Conservation (phyloP, 2,797 vertebrate genomes). For the Pterois miles region DNA sequence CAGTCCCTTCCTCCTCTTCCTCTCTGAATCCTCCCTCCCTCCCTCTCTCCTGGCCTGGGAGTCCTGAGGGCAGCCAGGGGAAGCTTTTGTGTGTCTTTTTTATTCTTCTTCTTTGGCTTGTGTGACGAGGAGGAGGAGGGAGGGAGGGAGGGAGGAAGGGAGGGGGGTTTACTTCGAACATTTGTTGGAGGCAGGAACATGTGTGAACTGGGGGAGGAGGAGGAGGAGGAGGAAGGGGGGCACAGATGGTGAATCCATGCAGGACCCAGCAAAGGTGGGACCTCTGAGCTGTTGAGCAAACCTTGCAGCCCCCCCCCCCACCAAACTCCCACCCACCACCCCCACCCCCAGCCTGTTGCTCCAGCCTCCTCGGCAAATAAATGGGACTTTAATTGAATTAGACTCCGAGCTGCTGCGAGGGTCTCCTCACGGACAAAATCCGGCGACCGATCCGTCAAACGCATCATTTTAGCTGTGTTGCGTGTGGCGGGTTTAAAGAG, state of each 20-base stretch:
- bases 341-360: slow-evolving; percentile 90
- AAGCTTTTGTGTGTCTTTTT: slow-evolving; percentile 94
- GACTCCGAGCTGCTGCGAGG: slow-evolving; percentile 90
- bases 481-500: neutral
- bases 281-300: slow-evolving; percentile 93
- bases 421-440: slow-evolving; percentile 90
- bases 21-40: slow-evolving; percentile 68
- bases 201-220: slow-evolving; percentile 65
- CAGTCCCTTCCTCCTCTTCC: slow-evolving; percentile 48
- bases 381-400: slow-evolving; percentile 99
- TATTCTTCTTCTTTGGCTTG: slow-evolving; percentile 94
- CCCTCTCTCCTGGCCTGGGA: slow-evolving; percentile 77
- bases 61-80: slow-evolving; percentile 93
- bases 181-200: slow-evolving; percentile 90
- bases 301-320: slow-evolving; percentile 76
- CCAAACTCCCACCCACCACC: too few species aligned
- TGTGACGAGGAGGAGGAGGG: slow-evolving; percentile 83
- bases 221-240: slow-evolving; percentile 78
- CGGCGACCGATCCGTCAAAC: too few species aligned
- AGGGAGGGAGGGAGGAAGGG: slow-evolving; percentile 72
- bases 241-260: slow-evolving; percentile 98
- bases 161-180: slow-evolving; percentile 85
- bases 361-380: slow-evolving; percentile 93
- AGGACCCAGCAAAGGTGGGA: slow-evolving; percentile 93
- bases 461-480: neutral